Evolutionary conservation across 1,140 invertebrate genomes (phyloP), one percentile per base, ranked within the genome.

Genomic region (Neotoxoptera formosana): DNA sequence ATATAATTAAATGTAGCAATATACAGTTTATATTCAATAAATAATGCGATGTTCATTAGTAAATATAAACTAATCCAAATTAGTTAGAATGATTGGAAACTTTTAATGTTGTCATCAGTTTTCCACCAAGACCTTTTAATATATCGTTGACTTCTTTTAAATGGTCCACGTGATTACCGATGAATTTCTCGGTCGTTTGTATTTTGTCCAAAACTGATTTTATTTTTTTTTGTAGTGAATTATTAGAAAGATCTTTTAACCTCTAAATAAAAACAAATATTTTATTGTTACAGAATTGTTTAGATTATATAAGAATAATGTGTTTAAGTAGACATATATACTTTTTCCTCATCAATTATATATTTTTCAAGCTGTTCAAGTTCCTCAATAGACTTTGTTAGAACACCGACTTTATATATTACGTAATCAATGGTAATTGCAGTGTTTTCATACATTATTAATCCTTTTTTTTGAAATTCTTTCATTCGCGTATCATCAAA

Each of bases 161-260:
- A 51, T 83, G 45, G 30, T 45, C 25, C 41, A 91, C 45, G 60
- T 91, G 90, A 34, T 91, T 91, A 7, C 47, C 41, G 67, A 91
- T 83, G 2, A 91, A 91, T 30, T 30, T n/a, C 36, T 91, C 83
- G 0, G 90, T 81, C 2, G 67, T 83, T 81, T 91, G 41, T 36
- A 91, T 91, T 91, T 91, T 91, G 20, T 91, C 90, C 90, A 83
- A 81, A n/a, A 81, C 90, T 7, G 47, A 81, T 83, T 76, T 81
- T 7, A 25, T 81, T 91, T 81, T 81, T 48, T 81, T 91, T 36
- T 91, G 7, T 34, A 91, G 11, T 7, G 47, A 47, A 34, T 81
- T 36, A 7, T 83, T 23, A n/a, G 90, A 81, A 48, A 76, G 7
- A 48, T 81, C 45, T 14, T 91, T 83, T 30, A 91, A 81, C 48